These are phyloP conservation scores for Drosophila bocqueti DNA, from an alignment of 1,140 invertebrate species.

Conservation along the genomic window DNA sequence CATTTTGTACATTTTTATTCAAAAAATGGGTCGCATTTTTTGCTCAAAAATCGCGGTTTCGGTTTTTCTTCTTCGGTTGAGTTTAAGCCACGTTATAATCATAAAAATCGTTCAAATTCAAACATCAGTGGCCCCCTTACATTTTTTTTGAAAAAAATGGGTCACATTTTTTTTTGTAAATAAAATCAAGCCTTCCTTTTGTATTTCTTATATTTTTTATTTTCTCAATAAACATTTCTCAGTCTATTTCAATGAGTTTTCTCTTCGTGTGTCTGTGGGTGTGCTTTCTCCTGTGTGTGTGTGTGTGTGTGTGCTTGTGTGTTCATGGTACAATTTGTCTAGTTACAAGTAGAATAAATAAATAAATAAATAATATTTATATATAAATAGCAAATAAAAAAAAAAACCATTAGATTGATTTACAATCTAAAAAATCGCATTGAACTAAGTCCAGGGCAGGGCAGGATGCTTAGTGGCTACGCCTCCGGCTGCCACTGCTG, in stretches of 20 bases:
- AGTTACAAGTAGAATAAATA: conserved; percentile 80
- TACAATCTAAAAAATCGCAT: conserved; percentile 42
- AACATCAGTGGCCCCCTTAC: conserved; percentile 10
- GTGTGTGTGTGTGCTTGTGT: conserved; percentile 14
- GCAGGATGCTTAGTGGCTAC: conserved; percentile 41
- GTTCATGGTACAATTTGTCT: conserved; percentile 73
- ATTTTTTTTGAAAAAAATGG: too few species aligned
- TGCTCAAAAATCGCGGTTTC: too few species aligned
- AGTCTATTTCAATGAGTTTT: conserved; percentile 67
- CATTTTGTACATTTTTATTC: too few species aligned
- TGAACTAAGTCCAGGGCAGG: conserved; percentile 35
- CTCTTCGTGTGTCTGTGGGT: not conserved
- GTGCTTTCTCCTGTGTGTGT: conserved; percentile 4
- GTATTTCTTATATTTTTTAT: conserved; percentile 1
- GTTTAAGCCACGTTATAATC: too few species aligned
- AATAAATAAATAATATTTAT: conserved; percentile 70
- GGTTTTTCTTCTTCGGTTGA: too few species aligned
- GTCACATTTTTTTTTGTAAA: too few species aligned
- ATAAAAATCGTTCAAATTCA: not conserved
- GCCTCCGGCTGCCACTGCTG: conserved; percentile 50
- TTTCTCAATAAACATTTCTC: conserved; percentile 74
- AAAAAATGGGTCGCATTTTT: too few species aligned
- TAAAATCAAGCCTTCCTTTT: not conserved
- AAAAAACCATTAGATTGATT: conserved; percentile 28
- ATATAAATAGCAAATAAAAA: conserved; percentile 66